These are phyloP conservation scores for Sturnus vulgaris DNA, from an alignment of 2,113 vertebrate species.

Conservation along the genomic window DNA sequence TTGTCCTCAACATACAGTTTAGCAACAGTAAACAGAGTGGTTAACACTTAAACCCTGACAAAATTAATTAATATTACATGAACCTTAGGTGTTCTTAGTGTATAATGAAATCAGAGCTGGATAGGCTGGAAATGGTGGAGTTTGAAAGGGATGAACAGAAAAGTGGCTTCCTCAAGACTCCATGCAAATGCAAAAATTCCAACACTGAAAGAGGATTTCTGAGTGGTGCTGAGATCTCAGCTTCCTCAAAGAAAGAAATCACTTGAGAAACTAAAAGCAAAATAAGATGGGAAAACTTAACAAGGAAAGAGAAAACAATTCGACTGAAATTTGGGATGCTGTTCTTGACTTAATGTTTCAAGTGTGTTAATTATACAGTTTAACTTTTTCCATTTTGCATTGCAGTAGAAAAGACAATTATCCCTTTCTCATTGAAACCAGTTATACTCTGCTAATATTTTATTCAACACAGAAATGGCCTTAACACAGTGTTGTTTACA, in stretches of 20 bases:
- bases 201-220: neutral
- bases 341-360: neutral
- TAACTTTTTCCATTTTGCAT: neutral
- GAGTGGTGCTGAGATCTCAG: neutral
- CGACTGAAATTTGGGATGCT: neutral
- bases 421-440: neutral
- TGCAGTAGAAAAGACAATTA: neutral
- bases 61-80: conserved; percentile 2
- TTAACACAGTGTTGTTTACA: neutral
- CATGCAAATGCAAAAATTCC: neutral
- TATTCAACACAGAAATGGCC: neutral
- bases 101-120: neutral
- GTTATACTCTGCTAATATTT: neutral
- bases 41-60: neutral
- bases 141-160: neutral
- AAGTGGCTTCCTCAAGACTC: neutral
- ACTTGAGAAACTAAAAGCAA: neutral
- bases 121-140: neutral
- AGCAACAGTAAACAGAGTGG: neutral
- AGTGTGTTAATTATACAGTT: neutral
- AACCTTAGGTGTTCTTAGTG: neutral
- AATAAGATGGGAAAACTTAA: neutral
- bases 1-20: neutral
- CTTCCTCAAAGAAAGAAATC: neutral
- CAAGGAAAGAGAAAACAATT: neutral